These are phyloP conservation scores for Agrochola circellaris DNA, from an alignment of 2,888 invertebrate genomes.

Conservation along the genomic window DNA sequence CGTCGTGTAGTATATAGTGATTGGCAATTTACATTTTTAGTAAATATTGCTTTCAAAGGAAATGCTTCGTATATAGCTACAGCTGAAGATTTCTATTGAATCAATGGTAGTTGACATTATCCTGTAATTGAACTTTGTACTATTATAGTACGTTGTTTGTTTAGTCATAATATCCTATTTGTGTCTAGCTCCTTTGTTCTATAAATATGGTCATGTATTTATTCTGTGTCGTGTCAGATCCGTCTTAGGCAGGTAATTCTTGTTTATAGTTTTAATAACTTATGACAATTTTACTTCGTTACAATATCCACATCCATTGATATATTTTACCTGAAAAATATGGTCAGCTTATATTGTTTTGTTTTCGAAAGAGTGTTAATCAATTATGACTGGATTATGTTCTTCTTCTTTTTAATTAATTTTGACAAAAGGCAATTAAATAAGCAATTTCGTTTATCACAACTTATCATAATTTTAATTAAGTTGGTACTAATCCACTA, in stretches of 20 bases:
- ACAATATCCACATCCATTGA: neutral
- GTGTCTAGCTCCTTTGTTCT: constrained; percentile 47
- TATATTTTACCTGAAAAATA: neutral
- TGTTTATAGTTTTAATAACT: neutral
- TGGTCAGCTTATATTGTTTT: neutral
- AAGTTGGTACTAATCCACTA: neutral
- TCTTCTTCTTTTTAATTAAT: neutral
- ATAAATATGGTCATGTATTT: constrained; percentile 34
- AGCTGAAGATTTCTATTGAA: neutral
- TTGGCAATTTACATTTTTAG: neutral
- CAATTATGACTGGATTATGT: constrained; percentile 12
- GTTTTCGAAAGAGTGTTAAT: neutral
- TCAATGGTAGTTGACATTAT: constrained; percentile 6
- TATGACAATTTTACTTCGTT: neutral
- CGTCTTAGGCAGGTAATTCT: constrained; percentile 3
- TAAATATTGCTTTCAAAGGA: neutral
- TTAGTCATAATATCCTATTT: constrained; percentile 34
- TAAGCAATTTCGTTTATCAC: neutral
- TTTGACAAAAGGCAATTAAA: constrained; percentile 9
- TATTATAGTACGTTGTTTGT: constrained; percentile 13
- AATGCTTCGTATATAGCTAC: neutral
- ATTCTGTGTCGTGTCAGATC: constrained; percentile 5
- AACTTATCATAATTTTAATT: neutral
- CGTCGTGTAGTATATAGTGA: neutral
- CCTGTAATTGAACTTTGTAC: constrained; percentile 27